Evolutionary conservation across 1,140 invertebrate species (phyloP), one percentile per base, ranked within the genome.

Genomic region (Drosophila equinoxialis): DNA sequence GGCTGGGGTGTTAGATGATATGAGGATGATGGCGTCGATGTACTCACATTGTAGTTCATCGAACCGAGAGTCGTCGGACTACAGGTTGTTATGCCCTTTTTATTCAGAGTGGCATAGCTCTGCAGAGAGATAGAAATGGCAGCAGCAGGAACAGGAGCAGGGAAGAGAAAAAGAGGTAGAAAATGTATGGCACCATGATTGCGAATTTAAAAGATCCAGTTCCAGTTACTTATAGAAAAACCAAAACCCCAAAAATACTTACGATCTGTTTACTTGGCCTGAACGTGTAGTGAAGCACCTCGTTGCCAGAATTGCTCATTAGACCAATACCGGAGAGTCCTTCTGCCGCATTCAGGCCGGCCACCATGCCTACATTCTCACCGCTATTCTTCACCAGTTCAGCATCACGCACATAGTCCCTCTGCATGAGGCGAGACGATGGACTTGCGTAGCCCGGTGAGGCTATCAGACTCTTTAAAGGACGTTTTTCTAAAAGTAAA

Each of bases 71-170:
- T 51, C 68, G 90, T 78, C 62, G 91, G 91, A 79, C 91, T 92
- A 81, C 90, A 92, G 23, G 90, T 92, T 33, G 90, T 91, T 71
- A 92, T 91, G 69, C 84, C 89, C 74, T 91, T 92, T 71, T 91
- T 92, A 77, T 91, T 90, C 54, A 92, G 76, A 23, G 91, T 92
- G n/a, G 91, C 90, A 90, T 92, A 92, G 86, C 91, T 92, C 91
- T 92, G 72, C 17, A 11, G 10, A 20, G 2, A 4, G 51, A 10
- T 11, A 60, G 62, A 74, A 68, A 54, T 42, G 23, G 54, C 23
- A 58, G 48, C 10, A 13, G 10, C 37, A 11, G 3, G 37, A 39
- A 39, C 10, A 39, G 37, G 2, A 11, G 8, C 37, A 5, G 11
- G 37, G 11, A 39, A 14, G 17, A 61, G 3, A 17, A 39, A 13